Conservation (phyloP, 2,113 vertebrate species). For the Atlantisia rogersi region DNA sequence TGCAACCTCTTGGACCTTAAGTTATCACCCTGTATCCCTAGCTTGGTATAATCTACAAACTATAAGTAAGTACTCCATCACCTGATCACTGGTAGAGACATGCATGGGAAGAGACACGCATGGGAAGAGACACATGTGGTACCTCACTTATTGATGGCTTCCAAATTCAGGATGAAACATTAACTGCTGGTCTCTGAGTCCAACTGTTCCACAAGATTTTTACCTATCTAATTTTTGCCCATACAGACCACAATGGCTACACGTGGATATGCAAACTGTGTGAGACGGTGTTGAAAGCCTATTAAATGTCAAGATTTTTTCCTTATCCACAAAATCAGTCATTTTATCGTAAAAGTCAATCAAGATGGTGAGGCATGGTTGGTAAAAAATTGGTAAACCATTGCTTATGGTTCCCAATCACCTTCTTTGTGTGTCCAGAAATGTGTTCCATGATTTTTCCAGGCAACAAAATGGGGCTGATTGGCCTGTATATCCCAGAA, state of each 20-base stretch:
- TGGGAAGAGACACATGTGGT: not conserved
- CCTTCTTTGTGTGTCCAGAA: not conserved
- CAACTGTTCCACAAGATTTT: not conserved
- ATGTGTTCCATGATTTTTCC: not conserved
- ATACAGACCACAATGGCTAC: not conserved
- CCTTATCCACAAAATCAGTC: not conserved
- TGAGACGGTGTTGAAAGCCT: not conserved
- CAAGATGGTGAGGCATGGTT: not conserved
- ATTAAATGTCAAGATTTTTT: not conserved
- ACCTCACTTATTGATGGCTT: not conserved
- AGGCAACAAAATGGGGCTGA: not conserved
- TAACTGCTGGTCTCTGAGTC: not conserved
- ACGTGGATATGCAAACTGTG: not conserved
- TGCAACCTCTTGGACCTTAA: not conserved
- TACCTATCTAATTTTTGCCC: not conserved
- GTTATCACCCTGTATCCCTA: not conserved
- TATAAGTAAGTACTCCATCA: not conserved
- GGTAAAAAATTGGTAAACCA: not conserved
- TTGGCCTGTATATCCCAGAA: not conserved
- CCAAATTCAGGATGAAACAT: not conserved
- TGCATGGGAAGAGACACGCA: not conserved
- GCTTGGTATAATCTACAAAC: not conserved
- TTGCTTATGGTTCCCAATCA: not conserved
- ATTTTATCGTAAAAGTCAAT: not conserved
- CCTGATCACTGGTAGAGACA: not conserved